A percentile compares a stretch with the other conserved stretches of the same genome.
These are phyloP conservation scores for Argyrosomus regius DNA, from an alignment of 2,797 vertebrate genomes.

Conservation along the genomic window DNA sequence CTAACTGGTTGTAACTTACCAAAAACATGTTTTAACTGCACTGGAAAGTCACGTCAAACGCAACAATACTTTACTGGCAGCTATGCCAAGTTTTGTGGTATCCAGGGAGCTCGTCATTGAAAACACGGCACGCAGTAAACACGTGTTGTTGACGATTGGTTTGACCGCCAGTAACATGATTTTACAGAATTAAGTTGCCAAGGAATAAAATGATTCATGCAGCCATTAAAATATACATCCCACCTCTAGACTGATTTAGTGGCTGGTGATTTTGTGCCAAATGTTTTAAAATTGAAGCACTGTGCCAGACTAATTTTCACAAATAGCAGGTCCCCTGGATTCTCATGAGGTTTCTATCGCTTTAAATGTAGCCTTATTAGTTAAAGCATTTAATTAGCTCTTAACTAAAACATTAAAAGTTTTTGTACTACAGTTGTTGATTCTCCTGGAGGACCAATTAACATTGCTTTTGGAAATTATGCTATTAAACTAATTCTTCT, in stretches of 20 bases:
- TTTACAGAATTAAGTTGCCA: constrained; percentile 42
- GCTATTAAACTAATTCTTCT: neutral
- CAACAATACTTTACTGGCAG: constrained; percentile 12
- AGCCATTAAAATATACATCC: constrained; percentile 28
- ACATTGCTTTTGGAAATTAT: neutral
- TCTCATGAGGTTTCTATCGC: neutral
- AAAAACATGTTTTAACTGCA: neutral
- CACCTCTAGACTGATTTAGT: constrained; percentile 5
- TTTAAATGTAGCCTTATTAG: neutral
- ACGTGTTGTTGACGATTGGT: constrained; percentile 10
- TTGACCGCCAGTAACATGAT: constrained; percentile 39
- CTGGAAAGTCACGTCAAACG: constrained; percentile 15
- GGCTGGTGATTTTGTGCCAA: constrained; percentile 22
- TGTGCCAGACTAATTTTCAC: neutral
- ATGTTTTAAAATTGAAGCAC: neutral
- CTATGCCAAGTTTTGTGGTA: constrained; percentile 25
- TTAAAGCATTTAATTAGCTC: neutral
- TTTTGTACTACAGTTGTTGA: neutral
- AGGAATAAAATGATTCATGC: constrained; percentile 40
- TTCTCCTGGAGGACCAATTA: too few relatives aligned
- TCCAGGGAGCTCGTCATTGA: constrained; percentile 61
- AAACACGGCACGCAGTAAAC: constrained; percentile 32
- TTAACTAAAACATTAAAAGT: neutral
- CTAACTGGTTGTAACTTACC: neutral
- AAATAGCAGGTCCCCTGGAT: neutral